These are phyloP conservation scores for Tonatia bakeri DNA, from an alignment of 2,113 vertebrate genomes.

Conservation along the genomic window DNA sequence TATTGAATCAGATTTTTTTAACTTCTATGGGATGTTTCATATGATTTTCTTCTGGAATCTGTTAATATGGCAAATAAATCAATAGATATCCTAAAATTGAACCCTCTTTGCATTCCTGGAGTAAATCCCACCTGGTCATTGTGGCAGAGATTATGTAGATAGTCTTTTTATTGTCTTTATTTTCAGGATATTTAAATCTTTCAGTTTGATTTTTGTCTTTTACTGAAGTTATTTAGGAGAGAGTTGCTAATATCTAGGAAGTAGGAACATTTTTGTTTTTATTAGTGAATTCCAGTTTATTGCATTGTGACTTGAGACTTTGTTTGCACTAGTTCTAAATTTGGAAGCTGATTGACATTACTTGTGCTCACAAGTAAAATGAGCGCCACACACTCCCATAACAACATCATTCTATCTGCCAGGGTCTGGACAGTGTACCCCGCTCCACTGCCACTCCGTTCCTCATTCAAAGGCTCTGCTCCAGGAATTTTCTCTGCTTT, in stretches of 20 bases:
- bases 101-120: background rate
- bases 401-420: background rate
- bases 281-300: background rate
- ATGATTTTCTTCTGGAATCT: background rate
- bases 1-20: background rate
- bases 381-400: background rate
- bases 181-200: constrained; percentile 7
- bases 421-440: background rate
- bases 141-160: background rate
- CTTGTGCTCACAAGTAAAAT: background rate
- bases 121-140: background rate
- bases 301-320: background rate
- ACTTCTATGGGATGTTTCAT: background rate
- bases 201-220: background rate
- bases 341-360: background rate
- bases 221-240: background rate
- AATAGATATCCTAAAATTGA: background rate
- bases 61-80: background rate
- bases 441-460: background rate
- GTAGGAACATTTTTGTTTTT: background rate
- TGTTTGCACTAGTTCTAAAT: background rate
- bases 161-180: background rate
- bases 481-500: background rate
- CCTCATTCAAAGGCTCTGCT: background rate
- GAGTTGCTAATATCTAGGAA: background rate